Evolutionary conservation across 2,797 vertebrate species (phyloP).

Genomic region (Megaceryle alcyon): DNA sequence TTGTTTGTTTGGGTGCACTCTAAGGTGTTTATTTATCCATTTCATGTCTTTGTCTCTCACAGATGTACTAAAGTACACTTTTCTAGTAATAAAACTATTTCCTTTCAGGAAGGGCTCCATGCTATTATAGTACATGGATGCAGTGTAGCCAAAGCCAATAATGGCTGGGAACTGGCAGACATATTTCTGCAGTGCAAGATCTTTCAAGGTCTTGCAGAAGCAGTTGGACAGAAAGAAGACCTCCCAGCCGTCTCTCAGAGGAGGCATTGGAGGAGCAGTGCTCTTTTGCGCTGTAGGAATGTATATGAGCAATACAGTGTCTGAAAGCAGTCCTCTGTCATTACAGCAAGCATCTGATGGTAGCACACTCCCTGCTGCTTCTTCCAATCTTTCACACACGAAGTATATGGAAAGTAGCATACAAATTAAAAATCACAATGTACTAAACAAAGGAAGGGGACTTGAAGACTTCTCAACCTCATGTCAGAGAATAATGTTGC

Average conservation of each 20-base stretch:
- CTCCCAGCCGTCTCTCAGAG: neutral
- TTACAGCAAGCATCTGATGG: neutral
- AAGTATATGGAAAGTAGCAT: accelerated
- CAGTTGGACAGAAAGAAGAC: neutral
- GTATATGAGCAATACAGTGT: accelerated
- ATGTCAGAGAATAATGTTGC: neutral
- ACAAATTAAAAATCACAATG: neutral
- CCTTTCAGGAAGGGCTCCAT: neutral
- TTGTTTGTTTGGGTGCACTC: neutral
- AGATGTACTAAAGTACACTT: neutral
- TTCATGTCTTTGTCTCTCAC: neutral
- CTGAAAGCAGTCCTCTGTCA: neutral
- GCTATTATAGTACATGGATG: neutral
- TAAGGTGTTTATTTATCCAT: neutral
- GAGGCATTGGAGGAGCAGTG: neutral
- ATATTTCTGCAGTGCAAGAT: neutral
- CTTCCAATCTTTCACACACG: neutral
- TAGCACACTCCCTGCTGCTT: neutral
- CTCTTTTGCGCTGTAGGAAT: accelerated
- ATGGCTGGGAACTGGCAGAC: neutral
- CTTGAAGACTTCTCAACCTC: neutral
- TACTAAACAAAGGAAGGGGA: neutral
- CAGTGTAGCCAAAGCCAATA: neutral
- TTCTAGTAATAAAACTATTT: neutral
- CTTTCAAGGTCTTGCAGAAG: neutral